These are phyloP conservation scores for Homalodisca vitripennis DNA, from an alignment of 1,140 invertebrate genomes.

Conservation along the genomic window DNA sequence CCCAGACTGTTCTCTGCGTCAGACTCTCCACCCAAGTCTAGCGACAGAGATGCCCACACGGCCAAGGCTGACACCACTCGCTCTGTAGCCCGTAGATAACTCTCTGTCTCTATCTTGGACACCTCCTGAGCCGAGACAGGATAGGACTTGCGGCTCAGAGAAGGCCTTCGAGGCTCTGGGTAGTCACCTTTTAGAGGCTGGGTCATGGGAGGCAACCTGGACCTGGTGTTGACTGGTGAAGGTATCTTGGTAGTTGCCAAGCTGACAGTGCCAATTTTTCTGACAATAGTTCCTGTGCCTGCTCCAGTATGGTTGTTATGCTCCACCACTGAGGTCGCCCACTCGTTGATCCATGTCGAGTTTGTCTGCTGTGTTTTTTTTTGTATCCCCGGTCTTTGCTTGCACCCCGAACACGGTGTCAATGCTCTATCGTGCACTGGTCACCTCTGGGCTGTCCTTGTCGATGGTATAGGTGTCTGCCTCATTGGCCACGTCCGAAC, in stretches of 20 bases:
- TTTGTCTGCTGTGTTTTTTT: no score
- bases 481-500: conserved; percentile 71
- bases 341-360: no score
- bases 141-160: conserved; percentile 1
- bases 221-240: conserved; percentile 35
- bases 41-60: conserved; percentile 46
- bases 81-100: conserved; percentile 54
- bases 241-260: conserved; percentile 38
- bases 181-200: no score
- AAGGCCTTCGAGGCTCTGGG: background rate
- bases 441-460: conserved; percentile 80
- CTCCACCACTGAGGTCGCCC: no score
- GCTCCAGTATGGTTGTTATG: no score
- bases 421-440: conserved; percentile 83
- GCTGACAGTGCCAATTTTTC: conserved; percentile 2
- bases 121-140: conserved; percentile 21
- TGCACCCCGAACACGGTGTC: conserved; percentile 71
- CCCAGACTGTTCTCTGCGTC: conserved; percentile 38
- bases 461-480: conserved; percentile 87
- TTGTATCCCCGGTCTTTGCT: conserved; percentile 29
- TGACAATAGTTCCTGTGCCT: no score
- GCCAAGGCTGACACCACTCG: conserved; percentile 56
- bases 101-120: conserved; percentile 49
- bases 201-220: conserved; percentile 27
- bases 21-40: conserved; percentile 45